Base-by-base conservation (phyloP, 1,140 invertebrate genomes). In the Calycopis cecrops region DNA sequence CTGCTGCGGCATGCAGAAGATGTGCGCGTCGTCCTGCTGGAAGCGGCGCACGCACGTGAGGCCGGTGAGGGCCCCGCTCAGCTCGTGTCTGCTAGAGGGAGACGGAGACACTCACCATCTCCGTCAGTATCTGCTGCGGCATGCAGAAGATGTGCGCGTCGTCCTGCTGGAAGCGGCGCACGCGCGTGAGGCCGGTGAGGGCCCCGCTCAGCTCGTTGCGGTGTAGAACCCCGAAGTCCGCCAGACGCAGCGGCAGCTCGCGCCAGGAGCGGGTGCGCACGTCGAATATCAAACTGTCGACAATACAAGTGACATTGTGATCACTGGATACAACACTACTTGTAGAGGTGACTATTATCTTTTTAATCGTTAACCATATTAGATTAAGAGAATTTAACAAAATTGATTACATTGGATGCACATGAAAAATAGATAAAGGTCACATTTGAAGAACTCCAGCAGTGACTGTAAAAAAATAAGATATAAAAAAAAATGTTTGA, bases 11-110 rank as follows among this genome's bases (percentile, higher is more conserved):
- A 95, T 90, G 74, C 98, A 99, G 89, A 99, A 99, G 52, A 99
- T 99, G 72, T 99, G 98, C 7, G 98, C 98, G 88, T 99, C 98
- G 86, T 99, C 98, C 82, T 99, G 98, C 77, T 99, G 97, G 89
- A 99, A 99, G 48, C n/a, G n/a, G n/a, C n/a, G n/a, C n/a, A n/a
- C n/a, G n/a, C n/a, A n/a, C n/a, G n/a, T n/a, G n/a, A 99, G 88
- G 4, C 98, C n/a, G n/a, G n/a, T n/a, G n/a, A n/a, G n/a, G n/a
- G n/a, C n/a, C n/a, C n/a, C n/a, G n/a, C n/a, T n/a, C n/a, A n/a
- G n/a, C n/a, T n/a, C n/a, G n/a, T n/a, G n/a, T n/a, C n/a, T n/a
- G n/a, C n/a, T n/a, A n/a, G n/a, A n/a, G n/a, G n/a, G n/a, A n/a
- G n/a, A n/a, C n/a, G n/a, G n/a, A n/a, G n/a, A 14, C 11, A 49